Evolutionary conservation across 1,140 invertebrate species (phyloP).

Genomic region (Physella acuta): DNA sequence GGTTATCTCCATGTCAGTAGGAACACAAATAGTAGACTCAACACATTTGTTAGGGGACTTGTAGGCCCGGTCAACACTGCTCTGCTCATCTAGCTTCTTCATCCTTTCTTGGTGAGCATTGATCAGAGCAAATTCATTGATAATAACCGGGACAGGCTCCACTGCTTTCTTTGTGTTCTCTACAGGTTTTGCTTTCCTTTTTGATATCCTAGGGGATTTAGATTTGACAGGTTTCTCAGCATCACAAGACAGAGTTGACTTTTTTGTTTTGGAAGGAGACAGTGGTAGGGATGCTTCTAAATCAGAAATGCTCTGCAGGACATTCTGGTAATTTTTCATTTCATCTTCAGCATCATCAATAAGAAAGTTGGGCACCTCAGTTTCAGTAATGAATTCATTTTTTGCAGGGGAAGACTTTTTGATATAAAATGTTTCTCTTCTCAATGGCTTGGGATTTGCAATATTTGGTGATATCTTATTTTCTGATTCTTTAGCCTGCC

Average conservation of each 20-base stretch:
- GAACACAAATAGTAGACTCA: neutral
- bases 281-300: neutral
- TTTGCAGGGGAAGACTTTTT: too few species aligned
- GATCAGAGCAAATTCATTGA: constrained; percentile 15
- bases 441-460: too few species aligned
- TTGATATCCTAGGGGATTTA: neutral
- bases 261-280: constrained; percentile 2
- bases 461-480: too few species aligned
- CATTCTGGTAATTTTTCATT: neutral
- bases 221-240: neutral
- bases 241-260: neutral
- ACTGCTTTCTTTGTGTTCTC: neutral
- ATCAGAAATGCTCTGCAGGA: neutral
- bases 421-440: too few species aligned
- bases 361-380: too few species aligned
- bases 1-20: constrained; percentile 16
- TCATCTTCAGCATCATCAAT: too few species aligned
- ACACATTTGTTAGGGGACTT: neutral
- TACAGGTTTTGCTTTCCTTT: neutral
- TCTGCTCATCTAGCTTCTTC: neutral
- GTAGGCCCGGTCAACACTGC: neutral
- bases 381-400: too few species aligned
- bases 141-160: neutral
- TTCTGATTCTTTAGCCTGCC: too few species aligned
- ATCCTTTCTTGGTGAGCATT: constrained; percentile 4